phyloP scores from a whole-genome alignment of 1,140 invertebrate species.

The Trinorchestia longiramus region DNA sequence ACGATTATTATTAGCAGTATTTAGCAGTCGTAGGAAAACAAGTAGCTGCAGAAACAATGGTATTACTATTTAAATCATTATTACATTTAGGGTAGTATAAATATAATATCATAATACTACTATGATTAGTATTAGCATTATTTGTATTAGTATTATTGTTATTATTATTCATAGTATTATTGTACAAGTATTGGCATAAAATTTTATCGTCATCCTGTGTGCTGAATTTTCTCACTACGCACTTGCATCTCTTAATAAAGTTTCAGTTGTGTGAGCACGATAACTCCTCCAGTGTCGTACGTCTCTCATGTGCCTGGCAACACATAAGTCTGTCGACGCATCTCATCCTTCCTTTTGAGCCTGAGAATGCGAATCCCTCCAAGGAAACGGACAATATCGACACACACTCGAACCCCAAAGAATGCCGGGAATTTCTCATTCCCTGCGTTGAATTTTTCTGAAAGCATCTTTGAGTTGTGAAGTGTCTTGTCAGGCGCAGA shows the following conservation, averaged over 20 bases:
- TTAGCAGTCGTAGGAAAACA: too few species aligned
- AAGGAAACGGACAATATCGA: constrained; percentile 41
- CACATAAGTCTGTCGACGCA: neutral
- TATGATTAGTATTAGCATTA: too few species aligned
- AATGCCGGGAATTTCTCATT: constrained; percentile 40
- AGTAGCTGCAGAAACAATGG: too few species aligned
- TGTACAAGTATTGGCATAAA: too few species aligned
- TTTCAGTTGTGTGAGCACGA: neutral
- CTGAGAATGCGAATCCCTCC: neutral
- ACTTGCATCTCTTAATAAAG: neutral
- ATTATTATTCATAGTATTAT: too few species aligned
- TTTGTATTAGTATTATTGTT: too few species aligned
- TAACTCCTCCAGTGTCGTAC: neutral
- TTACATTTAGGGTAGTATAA: too few species aligned
- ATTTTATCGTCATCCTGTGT: neutral
- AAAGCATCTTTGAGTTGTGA: constrained; percentile 14
- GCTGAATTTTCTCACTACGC: neutral
- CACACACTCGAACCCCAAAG: neutral
- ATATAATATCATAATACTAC: too few species aligned
- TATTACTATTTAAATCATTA: too few species aligned
- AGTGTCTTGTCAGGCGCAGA: neutral
- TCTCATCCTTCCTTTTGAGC: neutral
- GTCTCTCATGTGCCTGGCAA: neutral
- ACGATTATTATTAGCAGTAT: too few species aligned
- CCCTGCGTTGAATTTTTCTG: neutral